These are phyloP conservation scores for Dicrurus megarhynchus DNA, from an alignment of 2,113 vertebrate species.

Conservation along the genomic window DNA sequence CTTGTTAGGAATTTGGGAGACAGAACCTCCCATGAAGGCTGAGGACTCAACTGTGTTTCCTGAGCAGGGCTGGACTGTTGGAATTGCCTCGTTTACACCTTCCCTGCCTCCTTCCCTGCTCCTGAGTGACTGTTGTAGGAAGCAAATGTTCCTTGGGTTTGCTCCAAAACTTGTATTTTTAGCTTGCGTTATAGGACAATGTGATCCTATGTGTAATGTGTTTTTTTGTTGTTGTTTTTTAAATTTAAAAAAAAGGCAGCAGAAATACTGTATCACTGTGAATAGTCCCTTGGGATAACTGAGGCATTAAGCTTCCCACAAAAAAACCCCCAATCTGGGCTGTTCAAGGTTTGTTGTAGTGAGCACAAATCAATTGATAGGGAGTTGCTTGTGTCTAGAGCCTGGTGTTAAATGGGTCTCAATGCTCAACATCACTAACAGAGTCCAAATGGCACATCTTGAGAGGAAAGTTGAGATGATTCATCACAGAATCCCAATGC, in stretches of 20 bases:
- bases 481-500: neutral
- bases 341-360: neutral
- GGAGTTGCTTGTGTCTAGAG: neutral
- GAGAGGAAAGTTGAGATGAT: neutral
- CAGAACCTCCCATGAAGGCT: neutral
- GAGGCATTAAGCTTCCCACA: neutral
- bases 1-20: neutral
- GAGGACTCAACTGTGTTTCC: neutral
- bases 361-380: rapidly evolving
- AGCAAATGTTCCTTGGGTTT: neutral
- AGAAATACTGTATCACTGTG: neutral
- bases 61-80: neutral
- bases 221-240: neutral
- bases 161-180: neutral
- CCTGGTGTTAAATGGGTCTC: neutral
- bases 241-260: neutral
- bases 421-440: rapidly evolving
- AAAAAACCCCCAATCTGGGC: neutral
- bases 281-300: neutral
- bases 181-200: neutral
- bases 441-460: rapidly evolving
- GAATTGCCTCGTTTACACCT: neutral
- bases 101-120: neutral
- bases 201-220: neutral
- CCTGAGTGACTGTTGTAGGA: neutral